These are phyloP conservation scores for Arizona elegans DNA, from an alignment of 2,113 vertebrate species.

Conservation along the genomic window DNA sequence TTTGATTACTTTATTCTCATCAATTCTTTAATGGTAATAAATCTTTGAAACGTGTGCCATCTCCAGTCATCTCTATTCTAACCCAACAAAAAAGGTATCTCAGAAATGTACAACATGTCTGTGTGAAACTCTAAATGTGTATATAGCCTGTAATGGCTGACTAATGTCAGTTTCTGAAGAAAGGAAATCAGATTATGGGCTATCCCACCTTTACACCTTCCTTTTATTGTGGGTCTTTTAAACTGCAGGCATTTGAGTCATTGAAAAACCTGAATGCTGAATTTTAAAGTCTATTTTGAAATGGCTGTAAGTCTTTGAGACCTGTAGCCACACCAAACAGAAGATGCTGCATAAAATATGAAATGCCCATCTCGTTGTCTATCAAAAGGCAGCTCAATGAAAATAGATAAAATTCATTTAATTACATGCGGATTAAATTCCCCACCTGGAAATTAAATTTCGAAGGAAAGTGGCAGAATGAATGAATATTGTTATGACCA, in stretches of 20 bases:
- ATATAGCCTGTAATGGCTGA: neutral
- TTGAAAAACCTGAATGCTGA: slow-evolving; percentile 1
- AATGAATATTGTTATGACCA: slow-evolving; percentile 25
- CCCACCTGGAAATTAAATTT: slow-evolving; percentile 29
- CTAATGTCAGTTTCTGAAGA: neutral
- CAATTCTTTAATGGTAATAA: neutral
- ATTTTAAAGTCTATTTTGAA: slow-evolving; percentile 3
- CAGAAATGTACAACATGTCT: neutral
- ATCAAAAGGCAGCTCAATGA: neutral
- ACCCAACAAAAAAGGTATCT: neutral
- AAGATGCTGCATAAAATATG: neutral
- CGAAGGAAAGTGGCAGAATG: neutral
- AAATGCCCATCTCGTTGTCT: accelerated
- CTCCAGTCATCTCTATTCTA: neutral
- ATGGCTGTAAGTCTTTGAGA: neutral
- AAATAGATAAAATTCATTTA: slow-evolving; percentile 23
- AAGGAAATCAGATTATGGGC: neutral
- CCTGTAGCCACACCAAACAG: neutral
- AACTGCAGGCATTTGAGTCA: neutral
- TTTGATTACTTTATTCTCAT: slow-evolving; percentile 15
- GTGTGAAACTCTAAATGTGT: slow-evolving; percentile 2
- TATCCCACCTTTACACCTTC: neutral
- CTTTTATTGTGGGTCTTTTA: neutral
- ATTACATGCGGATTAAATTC: neutral
- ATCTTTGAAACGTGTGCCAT: slow-evolving; percentile 3